Base-by-base conservation (phyloP, 2,888 invertebrate genomes). In the Trichopria drosophilae region DNA sequence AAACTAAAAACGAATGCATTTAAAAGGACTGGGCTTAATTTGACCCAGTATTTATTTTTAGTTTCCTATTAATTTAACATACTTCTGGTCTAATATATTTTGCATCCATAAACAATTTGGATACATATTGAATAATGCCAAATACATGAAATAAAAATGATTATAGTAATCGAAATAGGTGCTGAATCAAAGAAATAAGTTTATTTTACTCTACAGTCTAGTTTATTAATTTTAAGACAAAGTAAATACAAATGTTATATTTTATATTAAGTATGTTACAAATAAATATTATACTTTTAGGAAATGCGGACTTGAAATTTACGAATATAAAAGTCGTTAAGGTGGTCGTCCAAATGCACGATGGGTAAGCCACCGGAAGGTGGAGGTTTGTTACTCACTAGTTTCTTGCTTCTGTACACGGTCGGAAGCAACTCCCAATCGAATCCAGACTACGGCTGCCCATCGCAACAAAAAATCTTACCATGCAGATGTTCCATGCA, bases 401-500 rank as follows among this genome's bases (percentile, higher is more conserved):
- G 63, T 55, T 49, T 63, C 18, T 51, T 68, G 57, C 58, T 49
- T 39, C 51, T 64, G 24, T 57, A 45, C 16, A 52, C 22, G 7
- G 16, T 55, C 19, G 34, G 54, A 44, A 54, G 7, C 13, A 13
- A 12, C 13, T 12, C 13, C 13, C 22, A 7, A 34, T 51, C 5
- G 1, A 62, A 55, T 42, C 61, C 67, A 22, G 73, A 73, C 46
- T 73, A 74, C 58, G 72, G 78, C 69, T 92, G 92, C 72, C 91
- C 92, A 19, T 79, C 84, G 19, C 85, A 88, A 53, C 88, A 89
- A 65, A 80, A 81, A 36, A 90, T 92, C 64, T 76, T 87, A 49
- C 92, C 92, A 18, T 92, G 92, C 72, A 83, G 90, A 63, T 92
- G 92, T 74, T 84, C 90, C 20, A 81, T 85, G 57, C 82, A 87